Base-by-base conservation (phyloP, 1,140 invertebrate genomes). In the Tetramorium parvispinum region DNA sequence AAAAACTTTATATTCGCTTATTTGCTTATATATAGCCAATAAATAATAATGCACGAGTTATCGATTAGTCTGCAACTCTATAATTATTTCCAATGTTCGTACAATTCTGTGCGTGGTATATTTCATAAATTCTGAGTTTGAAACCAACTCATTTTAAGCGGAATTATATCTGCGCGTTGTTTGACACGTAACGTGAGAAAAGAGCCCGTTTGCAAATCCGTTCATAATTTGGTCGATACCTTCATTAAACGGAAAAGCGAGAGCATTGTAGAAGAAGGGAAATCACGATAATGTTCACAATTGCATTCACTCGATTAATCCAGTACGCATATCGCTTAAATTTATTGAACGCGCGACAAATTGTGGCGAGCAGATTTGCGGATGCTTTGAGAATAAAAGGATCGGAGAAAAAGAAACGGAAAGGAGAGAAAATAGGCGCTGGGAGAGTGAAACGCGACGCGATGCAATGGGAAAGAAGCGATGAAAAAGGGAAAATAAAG, bases 341-440 rank as follows among this genome's bases (percentile, higher is more conserved):
- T 88, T 85, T 87, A 91, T 91, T 85, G 63, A 57, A 87, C 66
- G 66, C 70, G 71, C 61, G 85, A 91, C 75, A 85, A 91, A 88
- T 87, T 91, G 88, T 27, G 78, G 61, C 32, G 68, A 79, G n/a
- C 43, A 27, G 40, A 32, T 70, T 55, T 46, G 57, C 27, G 46
- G 18, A 55, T 49, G 65, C 24, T 68, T 49, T n/a, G 49, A 51
- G 49, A 21, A 46, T 32, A n/a, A 68, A 10, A 68, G 21, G 55
- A 27, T 21, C 3, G 10, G 21, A 8, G 21, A 18, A 16, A 83
- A 1, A 73, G 66, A 71, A 1, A 5, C 8, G 16, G 51, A 53
- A 53, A 57, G 10, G 11, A 51, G 13, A 68, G 61, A 57, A 55
- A 79, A 55, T 55, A 57, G 16, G 6, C 6, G 32, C 5, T 18